Evolutionary conservation across 2,797 vertebrate genomes (phyloP).

Genomic region (Urophycis tenuis): DNA sequence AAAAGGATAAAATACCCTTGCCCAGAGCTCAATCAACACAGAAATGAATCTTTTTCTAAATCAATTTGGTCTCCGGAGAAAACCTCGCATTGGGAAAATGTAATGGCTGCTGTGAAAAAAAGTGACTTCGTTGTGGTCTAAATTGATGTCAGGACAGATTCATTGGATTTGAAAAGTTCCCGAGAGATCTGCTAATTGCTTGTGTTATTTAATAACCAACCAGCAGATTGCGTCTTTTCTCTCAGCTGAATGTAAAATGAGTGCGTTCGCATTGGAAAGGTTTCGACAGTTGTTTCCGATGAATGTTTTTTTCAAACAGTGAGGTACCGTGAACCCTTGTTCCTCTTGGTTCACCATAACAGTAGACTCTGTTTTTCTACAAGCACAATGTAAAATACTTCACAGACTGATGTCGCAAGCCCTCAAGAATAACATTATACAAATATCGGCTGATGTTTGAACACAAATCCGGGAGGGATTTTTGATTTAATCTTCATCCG

Average conservation of each 20-base stretch:
- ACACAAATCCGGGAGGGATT: slow-evolving; percentile 1
- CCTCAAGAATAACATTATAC: neutral
- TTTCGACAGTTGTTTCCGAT: neutral
- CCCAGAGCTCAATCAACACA: neutral
- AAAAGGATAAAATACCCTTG: neutral
- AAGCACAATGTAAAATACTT: neutral
- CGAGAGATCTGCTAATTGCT: neutral
- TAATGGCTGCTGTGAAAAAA: neutral
- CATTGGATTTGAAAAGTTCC: neutral
- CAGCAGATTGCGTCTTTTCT: neutral
- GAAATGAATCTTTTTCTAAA: neutral
- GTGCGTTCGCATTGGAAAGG: neutral
- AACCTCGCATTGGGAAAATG: neutral
- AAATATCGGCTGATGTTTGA: slow-evolving; percentile 2
- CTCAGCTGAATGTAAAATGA: neutral
- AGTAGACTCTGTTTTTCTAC: neutral
- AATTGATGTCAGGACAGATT: neutral
- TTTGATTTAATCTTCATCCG: neutral
- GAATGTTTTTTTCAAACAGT: neutral
- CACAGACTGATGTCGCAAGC: neutral
- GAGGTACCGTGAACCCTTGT: neutral
- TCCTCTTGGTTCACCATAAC: neutral
- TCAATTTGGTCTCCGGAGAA: neutral
- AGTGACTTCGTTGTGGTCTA: neutral
- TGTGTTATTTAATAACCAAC: neutral